Conservation (phyloP, 1,140 invertebrate species). For the Drosophila lini region DNA sequence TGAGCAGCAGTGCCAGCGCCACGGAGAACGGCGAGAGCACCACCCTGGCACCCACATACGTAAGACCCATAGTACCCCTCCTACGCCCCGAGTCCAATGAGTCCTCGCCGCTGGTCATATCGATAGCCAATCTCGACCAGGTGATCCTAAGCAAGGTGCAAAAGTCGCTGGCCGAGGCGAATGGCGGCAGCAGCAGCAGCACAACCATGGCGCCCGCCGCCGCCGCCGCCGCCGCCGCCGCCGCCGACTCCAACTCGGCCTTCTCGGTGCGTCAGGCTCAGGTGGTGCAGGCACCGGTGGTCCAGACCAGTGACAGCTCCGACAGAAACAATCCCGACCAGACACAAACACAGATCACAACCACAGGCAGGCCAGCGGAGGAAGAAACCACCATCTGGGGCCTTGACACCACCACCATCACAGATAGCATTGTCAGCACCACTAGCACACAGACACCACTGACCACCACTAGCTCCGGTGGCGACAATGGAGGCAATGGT, state of each 20-base stretch:
- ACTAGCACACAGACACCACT: background rate
- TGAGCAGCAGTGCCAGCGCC: constrained; percentile 21
- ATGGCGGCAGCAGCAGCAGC: constrained; percentile 16
- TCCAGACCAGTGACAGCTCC: background rate
- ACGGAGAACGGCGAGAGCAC: constrained; percentile 19
- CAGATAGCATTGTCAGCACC: background rate
- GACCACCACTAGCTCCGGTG: background rate
- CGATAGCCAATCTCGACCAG: constrained; percentile 84
- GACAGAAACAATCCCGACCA: constrained; percentile 6
- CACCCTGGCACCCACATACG: constrained; percentile 55
- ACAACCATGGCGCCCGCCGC: constrained; percentile 20
- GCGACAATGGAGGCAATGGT: background rate
- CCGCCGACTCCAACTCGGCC: constrained; percentile 66
- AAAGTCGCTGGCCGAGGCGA: constrained; percentile 42
- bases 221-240: constrained; percentile 29
- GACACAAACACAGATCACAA: constrained; percentile 15
- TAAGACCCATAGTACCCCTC: constrained; percentile 82
- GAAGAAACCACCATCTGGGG: constrained; percentile 27
- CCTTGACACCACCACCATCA: constrained; percentile 8
- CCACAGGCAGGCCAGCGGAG: background rate
- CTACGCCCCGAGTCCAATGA: constrained; percentile 83
- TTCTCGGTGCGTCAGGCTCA: constrained; percentile 64
- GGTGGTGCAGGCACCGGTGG: constrained; percentile 55
- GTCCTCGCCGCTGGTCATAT: constrained; percentile 84
- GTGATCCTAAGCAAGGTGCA: constrained; percentile 83